Conservation (phyloP, 2,888 invertebrate species). For the Drosophila mimica region DNA sequence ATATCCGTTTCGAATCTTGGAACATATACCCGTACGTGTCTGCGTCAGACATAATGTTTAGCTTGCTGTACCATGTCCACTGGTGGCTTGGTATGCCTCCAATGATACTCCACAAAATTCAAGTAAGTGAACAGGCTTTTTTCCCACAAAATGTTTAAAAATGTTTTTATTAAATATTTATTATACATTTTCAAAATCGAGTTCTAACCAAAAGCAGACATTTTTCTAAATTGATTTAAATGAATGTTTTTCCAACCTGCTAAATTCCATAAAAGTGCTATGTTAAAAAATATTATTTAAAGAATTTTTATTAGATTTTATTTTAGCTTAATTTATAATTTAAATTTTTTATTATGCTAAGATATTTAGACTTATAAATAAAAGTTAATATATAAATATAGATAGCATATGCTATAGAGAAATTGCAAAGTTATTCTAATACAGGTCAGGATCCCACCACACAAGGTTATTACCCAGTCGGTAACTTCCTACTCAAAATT, state of each 20-base stretch:
- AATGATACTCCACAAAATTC: not conserved
- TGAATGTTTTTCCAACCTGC: no score
- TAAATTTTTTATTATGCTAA: not conserved
- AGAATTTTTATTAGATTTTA: no score
- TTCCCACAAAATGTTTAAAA: no score
- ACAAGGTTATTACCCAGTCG: not conserved
- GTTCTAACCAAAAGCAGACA: not conserved
- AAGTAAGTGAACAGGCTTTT: not conserved
- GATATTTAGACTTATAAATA: not conserved
- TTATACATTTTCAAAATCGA: not conserved
- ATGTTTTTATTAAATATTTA: not conserved
- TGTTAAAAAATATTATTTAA: no score
- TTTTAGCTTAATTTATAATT: no score
- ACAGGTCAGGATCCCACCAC: not conserved
- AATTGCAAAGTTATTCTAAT: not conserved
- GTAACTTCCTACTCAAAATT: not conserved
- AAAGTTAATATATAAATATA: not conserved
- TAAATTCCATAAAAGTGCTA: no score
- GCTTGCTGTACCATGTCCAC: not conserved
- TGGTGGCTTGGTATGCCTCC: not conserved
- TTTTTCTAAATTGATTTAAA: no score
- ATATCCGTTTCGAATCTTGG: not conserved
- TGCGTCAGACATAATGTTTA: no score
- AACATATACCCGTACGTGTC: not conserved
- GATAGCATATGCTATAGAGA: no score